Evolutionary conservation across 92 coral and sea anemone species (phyloP).

Genomic region (Porites cylindrica): DNA sequence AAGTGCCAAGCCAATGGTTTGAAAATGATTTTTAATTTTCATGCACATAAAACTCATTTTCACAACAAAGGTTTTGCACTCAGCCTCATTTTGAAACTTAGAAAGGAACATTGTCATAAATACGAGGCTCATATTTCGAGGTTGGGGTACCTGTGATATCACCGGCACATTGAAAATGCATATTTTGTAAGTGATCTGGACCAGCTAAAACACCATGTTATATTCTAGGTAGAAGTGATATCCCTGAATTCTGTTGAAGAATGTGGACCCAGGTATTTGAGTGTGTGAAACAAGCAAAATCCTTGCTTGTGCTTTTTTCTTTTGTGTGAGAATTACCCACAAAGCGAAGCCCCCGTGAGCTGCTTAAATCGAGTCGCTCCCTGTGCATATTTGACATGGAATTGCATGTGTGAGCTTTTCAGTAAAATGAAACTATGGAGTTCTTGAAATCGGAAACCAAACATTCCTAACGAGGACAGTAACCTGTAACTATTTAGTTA

Average conservation of each 20-base stretch:
- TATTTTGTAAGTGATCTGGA: slow-evolving; percentile 17
- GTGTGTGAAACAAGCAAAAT: slow-evolving; percentile 48
- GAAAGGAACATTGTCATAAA: no score
- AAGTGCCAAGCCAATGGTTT: no score
- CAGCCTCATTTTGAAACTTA: no score
- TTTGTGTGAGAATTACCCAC: slow-evolving; percentile 3
- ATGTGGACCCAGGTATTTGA: slow-evolving; percentile 47
- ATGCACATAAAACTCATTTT: no score
- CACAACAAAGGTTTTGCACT: no score
- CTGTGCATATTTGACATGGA: not conserved
- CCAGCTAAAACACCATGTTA: slow-evolving; percentile 48
- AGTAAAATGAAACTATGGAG: no score
- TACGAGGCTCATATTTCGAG: no score
- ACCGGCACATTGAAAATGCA: slow-evolving; percentile 18
- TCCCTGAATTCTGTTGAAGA: slow-evolving; percentile 24
- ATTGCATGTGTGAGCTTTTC: not conserved
- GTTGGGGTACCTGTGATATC: not conserved
- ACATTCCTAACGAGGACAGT: not conserved
- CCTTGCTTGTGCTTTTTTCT: slow-evolving; percentile 23
- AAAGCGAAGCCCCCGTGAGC: not conserved
- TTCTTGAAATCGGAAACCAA: no score
- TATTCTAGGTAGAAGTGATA: slow-evolving; percentile 49
- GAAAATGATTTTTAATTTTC: no score
- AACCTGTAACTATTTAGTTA: not conserved
- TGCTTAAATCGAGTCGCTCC: not conserved